These are phyloP conservation scores for Cephalopterus ornatus DNA, from an alignment of 2,113 vertebrate genomes.

Conservation along the genomic window DNA sequence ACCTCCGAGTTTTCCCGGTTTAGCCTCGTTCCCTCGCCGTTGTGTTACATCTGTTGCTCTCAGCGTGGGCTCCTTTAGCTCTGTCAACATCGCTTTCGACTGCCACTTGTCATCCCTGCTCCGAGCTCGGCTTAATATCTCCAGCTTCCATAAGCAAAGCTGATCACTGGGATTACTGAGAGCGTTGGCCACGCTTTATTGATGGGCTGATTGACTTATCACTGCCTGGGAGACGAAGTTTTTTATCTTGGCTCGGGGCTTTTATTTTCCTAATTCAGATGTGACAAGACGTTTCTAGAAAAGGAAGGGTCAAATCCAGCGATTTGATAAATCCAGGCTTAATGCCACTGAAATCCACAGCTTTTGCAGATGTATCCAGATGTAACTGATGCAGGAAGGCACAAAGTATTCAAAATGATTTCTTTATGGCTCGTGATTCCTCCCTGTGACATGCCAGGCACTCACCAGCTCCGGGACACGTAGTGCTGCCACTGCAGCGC, in stretches of 20 bases:
- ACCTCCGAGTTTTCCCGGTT: background rate
- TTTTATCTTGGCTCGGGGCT: background rate
- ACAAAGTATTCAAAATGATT: background rate
- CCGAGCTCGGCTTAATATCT: background rate
- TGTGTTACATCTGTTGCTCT: background rate
- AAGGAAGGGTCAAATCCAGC: background rate
- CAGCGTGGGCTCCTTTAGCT: background rate
- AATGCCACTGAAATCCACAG: background rate
- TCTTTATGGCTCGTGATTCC: background rate
- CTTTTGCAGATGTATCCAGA: background rate
- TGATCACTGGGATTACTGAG: background rate
- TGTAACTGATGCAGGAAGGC: background rate
- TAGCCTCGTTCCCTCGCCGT: background rate
- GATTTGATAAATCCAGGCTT: background rate
- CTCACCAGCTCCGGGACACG: background rate
- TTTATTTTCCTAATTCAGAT: background rate
- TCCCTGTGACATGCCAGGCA: background rate
- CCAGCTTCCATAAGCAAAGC: conserved; percentile 18
- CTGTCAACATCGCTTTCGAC: background rate
- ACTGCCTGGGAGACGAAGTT: background rate
- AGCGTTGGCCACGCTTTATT: background rate
- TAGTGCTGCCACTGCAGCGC: background rate
- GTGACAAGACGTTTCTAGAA: background rate
- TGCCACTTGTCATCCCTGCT: conserved; percentile 17
- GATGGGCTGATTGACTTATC: conserved; percentile 23